Base-by-base conservation (phyloP, 2,888 invertebrate genomes). In the Perizoma flavofasciatum region DNA sequence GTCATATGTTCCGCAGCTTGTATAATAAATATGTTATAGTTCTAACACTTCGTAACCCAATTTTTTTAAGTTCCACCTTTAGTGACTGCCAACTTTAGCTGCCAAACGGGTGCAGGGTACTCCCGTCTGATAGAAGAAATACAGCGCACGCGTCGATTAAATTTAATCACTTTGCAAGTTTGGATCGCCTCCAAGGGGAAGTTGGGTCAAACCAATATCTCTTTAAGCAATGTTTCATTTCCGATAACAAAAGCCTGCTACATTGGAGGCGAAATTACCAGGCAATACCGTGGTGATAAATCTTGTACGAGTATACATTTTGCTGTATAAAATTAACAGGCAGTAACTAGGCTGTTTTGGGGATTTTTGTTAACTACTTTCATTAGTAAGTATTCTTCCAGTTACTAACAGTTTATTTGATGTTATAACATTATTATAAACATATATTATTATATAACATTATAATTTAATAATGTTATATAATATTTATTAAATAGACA, bases 171-270 rank as follows among this genome's bases (percentile, higher is more conserved):
- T 65, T 44, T 50, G 45, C 60, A 10, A 60, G 62, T 45, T 69
- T 69, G 69, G 69, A 69, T 10, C 57, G 62, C 62, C 59, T 69
- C 69, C 69, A 69, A 67, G 57, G 53, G 57, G 55, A 55, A 70
- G 68, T 67, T 66, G 59, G 66, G 65, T 68, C 61, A 64, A 67
- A 63, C 66, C 66, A 67, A 72, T 69, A 68, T 67, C 61, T 58
- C 61, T 70, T 65, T 61, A 57, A 45, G 61, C 63, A 64, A 68
- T 64, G 67, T 66, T 65, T 65, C 65, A 61, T 66, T 69, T 66
- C 65, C 63, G 68, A 68, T 67, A 66, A 61, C 71, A 59, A 59
- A 57, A 51, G 54, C 58, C 52, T 50, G 54, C 37, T 49, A 47
- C 44, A 48, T 48, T 46, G 49, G 41, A 54, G 47, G 52, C 40